These are phyloP conservation scores for Cryptoblepharus egeriae DNA, from an alignment of 2,797 vertebrate genomes.

Conservation along the genomic window DNA sequence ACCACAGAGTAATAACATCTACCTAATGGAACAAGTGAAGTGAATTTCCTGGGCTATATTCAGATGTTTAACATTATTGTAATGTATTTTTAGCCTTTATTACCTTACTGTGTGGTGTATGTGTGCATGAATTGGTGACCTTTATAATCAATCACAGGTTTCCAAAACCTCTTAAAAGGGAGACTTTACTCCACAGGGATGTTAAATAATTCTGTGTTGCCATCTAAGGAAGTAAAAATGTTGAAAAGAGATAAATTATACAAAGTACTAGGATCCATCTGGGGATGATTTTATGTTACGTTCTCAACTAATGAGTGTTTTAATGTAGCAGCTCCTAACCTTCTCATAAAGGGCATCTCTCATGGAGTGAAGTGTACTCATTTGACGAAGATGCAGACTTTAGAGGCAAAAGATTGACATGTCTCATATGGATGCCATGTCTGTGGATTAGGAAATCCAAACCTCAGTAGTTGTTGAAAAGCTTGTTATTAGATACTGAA, in stretches of 20 bases:
- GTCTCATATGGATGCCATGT: not conserved
- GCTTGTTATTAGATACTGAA: not conserved
- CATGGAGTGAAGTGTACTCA: not conserved
- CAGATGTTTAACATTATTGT: conserved; percentile 14
- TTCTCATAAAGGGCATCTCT: conserved; percentile 27
- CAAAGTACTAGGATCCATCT: conserved; percentile 9
- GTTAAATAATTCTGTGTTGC: conserved; percentile 20
- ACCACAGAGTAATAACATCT: not conserved
- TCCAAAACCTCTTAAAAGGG: conserved; percentile 11
- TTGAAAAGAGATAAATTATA: conserved; percentile 31
- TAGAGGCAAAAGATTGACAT: not conserved
- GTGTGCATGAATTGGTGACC: conserved; percentile 4
- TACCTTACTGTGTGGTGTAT: not conserved
- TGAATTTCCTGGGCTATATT: not conserved
- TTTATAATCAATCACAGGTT: conserved; percentile 15
- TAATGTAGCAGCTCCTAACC: conserved; percentile 16
- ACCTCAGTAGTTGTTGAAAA: not conserved
- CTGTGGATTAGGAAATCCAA: not conserved
- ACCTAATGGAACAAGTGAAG: not conserved
- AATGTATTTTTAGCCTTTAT: conserved; percentile 25
- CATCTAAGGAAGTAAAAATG: conserved; percentile 26
- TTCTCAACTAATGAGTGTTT: conserved; percentile 22
- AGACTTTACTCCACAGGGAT: not conserved
- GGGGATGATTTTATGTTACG: conserved; percentile 12
- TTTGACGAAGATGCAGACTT: not conserved